Base-by-base conservation (phyloP, 2,113 vertebrate species). In the Coregonus clupeaformis region DNA sequence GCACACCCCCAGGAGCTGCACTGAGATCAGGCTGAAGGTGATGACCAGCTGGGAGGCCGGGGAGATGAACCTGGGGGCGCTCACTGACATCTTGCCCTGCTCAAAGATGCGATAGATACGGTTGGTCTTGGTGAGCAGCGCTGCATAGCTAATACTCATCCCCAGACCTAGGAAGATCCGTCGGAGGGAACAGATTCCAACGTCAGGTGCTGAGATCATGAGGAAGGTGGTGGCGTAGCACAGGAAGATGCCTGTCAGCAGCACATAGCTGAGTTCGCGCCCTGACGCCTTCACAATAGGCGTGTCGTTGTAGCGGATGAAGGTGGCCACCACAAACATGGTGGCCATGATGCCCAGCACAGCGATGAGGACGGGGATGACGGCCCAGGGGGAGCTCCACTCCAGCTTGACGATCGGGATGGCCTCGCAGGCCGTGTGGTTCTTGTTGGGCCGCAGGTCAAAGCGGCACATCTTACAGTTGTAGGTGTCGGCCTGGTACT, bases 91-190 rank as follows among this genome's bases (percentile, higher is more conserved):
- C 87, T 98, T 98, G 87, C 97, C 97, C 90, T 98, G 97, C 90
- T 98, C 97, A 3, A 98, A 98, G 92, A 98, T 98, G 85, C 97
- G 95, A 91, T 98, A 98, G 88, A 98, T 98, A 78, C 97, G 95
- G 89, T 98, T 98, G 78, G 97, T 98, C 93, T 98, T 98, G 89
- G 97, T 98, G 62, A 98, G 95, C 85, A 98, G 91, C 1, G 97
- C 97, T 0, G 97, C 96, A 0, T 98, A 98, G 91, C 97, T 98
- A 90, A 98, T 94, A 83, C 97, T 98, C 97, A 98, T 98, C 72
- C 97, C 97, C 0, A 98, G 90, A 76, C 97, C 97, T 1, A 98
- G 92, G 90, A 98, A 98, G 90, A 98, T 93, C 12, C 97, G 93
- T 0, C 96, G 90, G 89, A 98, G 88, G 0, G 96, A 97, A 81